These are phyloP conservation scores for Aphaenogaster ashmeadi DNA, from an alignment of 1,140 invertebrate genomes.

Conservation along the genomic window DNA sequence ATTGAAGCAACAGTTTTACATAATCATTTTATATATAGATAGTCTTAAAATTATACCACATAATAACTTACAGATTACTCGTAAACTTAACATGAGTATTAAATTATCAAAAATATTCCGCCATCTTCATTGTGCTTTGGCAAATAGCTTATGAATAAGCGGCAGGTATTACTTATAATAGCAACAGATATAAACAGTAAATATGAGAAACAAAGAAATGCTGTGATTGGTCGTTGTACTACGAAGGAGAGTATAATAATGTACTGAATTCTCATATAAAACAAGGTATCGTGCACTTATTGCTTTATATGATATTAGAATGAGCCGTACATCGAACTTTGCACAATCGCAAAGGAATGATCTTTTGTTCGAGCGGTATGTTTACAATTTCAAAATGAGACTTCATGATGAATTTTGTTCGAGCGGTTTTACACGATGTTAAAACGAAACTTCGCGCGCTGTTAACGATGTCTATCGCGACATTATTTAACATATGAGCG, in stretches of 20 bases:
- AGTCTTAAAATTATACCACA: constrained; percentile 41
- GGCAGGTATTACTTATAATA: constrained; percentile 12
- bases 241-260: neutral
- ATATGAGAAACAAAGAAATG: constrained; percentile 53
- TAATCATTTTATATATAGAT: constrained; percentile 44
- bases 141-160: constrained; percentile 54
- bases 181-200: constrained; percentile 56
- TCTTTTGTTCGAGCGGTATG: constrained; percentile 25
- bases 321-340: constrained; percentile 41
- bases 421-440: neutral
- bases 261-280: constrained; percentile 1
- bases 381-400: constrained; percentile 51
- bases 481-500: neutral
- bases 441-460: neutral
- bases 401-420: neutral
- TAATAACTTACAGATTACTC: constrained; percentile 63
- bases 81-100: constrained; percentile 72
- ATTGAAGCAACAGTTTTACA: neutral
- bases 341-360: constrained; percentile 54
- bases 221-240: constrained; percentile 39
- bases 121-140: constrained; percentile 51
- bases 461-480: neutral
- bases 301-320: constrained; percentile 36
- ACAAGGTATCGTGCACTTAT: constrained; percentile 40
- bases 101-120: constrained; percentile 66